Base-by-base conservation (phyloP, 2,888 invertebrate species). In the Hypomecis punctinalis region DNA sequence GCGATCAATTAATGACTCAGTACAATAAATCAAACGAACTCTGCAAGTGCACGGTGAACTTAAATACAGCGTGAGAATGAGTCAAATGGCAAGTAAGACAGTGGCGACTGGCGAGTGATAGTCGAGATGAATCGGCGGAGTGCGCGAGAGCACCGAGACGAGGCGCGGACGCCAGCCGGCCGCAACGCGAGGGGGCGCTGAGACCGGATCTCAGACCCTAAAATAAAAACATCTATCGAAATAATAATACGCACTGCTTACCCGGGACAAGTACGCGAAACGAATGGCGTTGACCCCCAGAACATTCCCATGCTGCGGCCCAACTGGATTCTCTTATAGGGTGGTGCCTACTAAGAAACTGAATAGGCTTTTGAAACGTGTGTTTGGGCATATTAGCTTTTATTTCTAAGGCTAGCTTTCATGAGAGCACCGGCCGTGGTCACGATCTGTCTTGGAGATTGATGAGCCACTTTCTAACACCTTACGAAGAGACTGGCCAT, bases 181-280 rank as follows among this genome's bases (percentile, higher is more conserved):
- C 79, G 77, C 80, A 76, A 79, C 80, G 80, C 84, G 90, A 88
- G 90, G 90, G 91, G 88, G 90, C 88, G 88, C 88, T 73, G 83
- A 86, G 90, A 92, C 92, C 93, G 92, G 92, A 89, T 92, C 87
- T 82, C 80, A 89, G 90, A 91, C 92, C 92, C 92, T 91, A 86
- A 91, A 92, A 90, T 91, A 91, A 92, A 91, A 92, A 90, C 91
- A 91, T 90, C 90, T 89, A 90, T 91, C 90, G 86, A 84, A 92
- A 91, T 92, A 93, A 92, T 92, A 93, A 92, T 91, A 92, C 89
- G 84, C 87, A 89, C 89, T 85, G 85, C 87, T 86, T 85, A 84
- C 86, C 77, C 88, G 83, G 83, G 89, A 90, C 91, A 89, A 91
- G 92, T 91, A 91, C 91, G 86, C 86, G 88, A 88, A 85, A 83